Percentiles rank a stretch among this genome's conserved stretches.
Conservation (phyloP, 2,888 invertebrate genomes). For the Acanthosepion esculentum region DNA sequence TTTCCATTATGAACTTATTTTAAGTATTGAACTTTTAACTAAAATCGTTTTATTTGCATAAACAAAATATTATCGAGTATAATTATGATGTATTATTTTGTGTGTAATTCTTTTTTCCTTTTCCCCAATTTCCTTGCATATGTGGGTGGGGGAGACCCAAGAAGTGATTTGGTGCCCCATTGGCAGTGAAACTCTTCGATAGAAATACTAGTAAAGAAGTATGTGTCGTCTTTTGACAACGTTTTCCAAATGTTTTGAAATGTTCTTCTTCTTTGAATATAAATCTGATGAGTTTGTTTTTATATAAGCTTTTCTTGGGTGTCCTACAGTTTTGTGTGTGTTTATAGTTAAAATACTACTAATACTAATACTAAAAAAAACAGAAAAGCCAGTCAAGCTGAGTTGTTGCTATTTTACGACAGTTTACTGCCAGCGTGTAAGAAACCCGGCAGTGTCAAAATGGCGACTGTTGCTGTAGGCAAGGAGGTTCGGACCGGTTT, state of each 20-base stretch:
- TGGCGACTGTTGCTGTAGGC: neutral
- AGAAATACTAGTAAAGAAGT: no score
- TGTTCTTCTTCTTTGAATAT: neutral
- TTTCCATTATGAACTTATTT: no score
- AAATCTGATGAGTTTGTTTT: neutral
- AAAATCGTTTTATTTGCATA: no score
- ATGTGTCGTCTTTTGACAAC: neutral
- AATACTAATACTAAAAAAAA: neutral
- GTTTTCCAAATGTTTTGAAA: neutral
- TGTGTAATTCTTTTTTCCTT: no score
- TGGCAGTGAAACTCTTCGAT: no score
- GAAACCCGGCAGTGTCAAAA: slow-evolving; percentile 36
- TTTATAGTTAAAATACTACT: neutral
- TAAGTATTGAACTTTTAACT: no score
- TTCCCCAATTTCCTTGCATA: no score
- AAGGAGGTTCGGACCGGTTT: neutral
- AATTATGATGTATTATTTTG: no score
- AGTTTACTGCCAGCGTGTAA: slow-evolving; percentile 44
- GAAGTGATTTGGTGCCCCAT: no score
- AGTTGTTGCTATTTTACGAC: slow-evolving; percentile 18
- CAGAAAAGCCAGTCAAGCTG: neutral
- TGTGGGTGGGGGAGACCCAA: no score
- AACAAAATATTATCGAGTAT: no score
- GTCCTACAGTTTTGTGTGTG: neutral
- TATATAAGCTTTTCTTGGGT: slow-evolving; percentile 1